Conservation (phyloP, 2,113 vertebrate genomes). For the Hystrix cristata region DNA sequence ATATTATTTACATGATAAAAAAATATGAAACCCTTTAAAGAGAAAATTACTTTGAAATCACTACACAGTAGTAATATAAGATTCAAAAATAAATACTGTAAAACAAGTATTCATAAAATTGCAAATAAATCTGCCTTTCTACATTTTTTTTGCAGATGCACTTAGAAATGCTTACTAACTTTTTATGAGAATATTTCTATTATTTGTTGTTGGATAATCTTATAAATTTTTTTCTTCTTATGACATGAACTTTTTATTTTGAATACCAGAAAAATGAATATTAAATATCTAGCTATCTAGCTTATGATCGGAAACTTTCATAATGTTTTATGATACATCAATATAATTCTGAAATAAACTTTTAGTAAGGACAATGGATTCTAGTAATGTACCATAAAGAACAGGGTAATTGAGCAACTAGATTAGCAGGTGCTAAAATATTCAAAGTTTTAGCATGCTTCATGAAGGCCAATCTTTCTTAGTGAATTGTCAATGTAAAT, state of each 20-base stretch:
- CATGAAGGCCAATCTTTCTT: neutral
- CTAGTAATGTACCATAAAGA: slow-evolving; percentile 57
- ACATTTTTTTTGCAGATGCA: neutral
- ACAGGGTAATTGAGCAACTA: slow-evolving; percentile 55
- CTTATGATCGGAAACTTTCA: neutral
- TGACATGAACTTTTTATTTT: neutral
- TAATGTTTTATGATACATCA: slow-evolving; percentile 41
- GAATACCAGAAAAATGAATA: neutral
- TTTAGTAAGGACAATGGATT: slow-evolving; percentile 40
- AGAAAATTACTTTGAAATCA: neutral
- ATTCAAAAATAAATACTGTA: neutral
- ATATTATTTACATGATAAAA: neutral
- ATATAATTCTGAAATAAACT: slow-evolving; percentile 51
- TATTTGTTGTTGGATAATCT: neutral
- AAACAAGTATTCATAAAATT: neutral
- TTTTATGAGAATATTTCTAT: slow-evolving; percentile 14
- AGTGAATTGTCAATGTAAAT: slow-evolving; percentile 29
- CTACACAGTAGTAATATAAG: neutral
- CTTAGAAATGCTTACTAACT: neutral
- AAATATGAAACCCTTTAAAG: neutral
- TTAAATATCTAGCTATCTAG: neutral
- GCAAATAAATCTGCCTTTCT: slow-evolving; percentile 28
- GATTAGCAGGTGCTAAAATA: slow-evolving; percentile 56
- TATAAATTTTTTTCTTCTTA: neutral
- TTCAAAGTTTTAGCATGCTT: slow-evolving; percentile 30